Evolutionary conservation across 2,888 invertebrate genomes (phyloP).

Genomic region (Eutolmus rufibarbis): DNA sequence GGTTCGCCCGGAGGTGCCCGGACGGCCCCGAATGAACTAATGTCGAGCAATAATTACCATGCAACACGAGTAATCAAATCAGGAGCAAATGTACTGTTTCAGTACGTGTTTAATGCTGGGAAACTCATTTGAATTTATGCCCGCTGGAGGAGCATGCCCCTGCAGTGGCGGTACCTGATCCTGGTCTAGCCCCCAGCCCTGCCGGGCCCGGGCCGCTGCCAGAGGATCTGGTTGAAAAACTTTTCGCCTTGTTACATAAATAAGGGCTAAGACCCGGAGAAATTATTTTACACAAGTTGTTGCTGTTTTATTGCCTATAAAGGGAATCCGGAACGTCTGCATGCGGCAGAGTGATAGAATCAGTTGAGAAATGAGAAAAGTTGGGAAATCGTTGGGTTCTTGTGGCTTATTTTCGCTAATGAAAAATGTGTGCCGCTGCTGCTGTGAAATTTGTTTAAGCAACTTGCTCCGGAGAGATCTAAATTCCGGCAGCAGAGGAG

Average conservation of each 20-base stretch:
- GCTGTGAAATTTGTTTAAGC: slow-evolving; percentile 33
- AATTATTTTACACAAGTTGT: slow-evolving; percentile 40
- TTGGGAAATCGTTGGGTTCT: slow-evolving; percentile 23
- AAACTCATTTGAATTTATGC: slow-evolving; percentile 34
- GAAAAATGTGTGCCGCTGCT: not conserved
- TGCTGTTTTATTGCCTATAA: slow-evolving; percentile 40
- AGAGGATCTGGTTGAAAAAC: slow-evolving; percentile 27
- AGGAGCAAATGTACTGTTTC: slow-evolving; percentile 47
- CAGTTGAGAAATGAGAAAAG: slow-evolving; percentile 36
- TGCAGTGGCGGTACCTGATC: slow-evolving; percentile 12
- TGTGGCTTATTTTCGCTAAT: slow-evolving; percentile 33
- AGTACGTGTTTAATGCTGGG: slow-evolving; percentile 47
- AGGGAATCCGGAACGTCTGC: slow-evolving; percentile 26
- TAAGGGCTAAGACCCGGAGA: slow-evolving; percentile 44
- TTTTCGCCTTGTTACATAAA: slow-evolving; percentile 46
- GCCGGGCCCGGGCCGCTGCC: not conserved
- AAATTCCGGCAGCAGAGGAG: not conserved
- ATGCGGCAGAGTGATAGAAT: slow-evolving; percentile 26
- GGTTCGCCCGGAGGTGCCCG: not conserved
- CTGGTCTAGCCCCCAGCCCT: not conserved
- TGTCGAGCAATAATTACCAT: slow-evolving; percentile 46
- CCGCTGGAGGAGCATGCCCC: slow-evolving; percentile 9
- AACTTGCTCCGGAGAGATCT: not conserved
- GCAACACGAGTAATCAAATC: slow-evolving; percentile 49
- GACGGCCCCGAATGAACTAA: not conserved